phyloP scores from a whole-genome alignment of 2,113 vertebrate genomes.

The Nycticryphes semicollaris region DNA sequence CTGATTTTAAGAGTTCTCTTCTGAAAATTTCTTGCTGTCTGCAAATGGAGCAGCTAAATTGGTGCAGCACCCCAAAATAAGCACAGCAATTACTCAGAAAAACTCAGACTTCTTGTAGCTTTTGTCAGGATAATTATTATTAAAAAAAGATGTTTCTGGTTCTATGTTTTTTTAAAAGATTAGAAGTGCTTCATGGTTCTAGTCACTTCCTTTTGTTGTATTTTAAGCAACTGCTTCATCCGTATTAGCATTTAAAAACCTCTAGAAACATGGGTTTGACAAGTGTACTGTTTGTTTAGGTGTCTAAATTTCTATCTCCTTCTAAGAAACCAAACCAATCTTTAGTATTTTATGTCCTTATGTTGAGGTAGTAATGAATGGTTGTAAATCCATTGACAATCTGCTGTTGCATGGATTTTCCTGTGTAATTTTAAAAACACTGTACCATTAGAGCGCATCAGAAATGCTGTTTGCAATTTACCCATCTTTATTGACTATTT shows the following conservation, averaged over 20 bases:
- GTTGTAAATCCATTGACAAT: background rate
- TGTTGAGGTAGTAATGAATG: background rate
- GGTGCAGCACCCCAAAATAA: background rate
- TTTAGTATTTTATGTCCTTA: background rate
- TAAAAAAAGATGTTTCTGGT: background rate
- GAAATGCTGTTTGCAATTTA: background rate
- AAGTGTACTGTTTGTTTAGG: background rate
- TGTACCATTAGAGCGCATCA: accelerated
- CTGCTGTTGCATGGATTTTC: background rate
- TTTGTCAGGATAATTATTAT: background rate
- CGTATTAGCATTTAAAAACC: background rate
- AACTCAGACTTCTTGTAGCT: background rate
- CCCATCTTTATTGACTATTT: background rate
- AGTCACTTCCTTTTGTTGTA: background rate
- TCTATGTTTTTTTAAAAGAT: background rate
- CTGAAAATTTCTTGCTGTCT: background rate
- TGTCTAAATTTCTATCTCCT: background rate
- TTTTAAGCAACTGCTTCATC: background rate
- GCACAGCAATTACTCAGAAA: background rate
- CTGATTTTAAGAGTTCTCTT: background rate
- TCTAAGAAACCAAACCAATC: background rate
- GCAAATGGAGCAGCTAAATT: background rate
- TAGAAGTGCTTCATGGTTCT: background rate
- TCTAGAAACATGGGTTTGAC: background rate
- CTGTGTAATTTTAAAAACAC: background rate